These are phyloP conservation scores for Enteromius radiatus DNA, from an alignment of 2,797 vertebrate genomes.

Conservation along the genomic window DNA sequence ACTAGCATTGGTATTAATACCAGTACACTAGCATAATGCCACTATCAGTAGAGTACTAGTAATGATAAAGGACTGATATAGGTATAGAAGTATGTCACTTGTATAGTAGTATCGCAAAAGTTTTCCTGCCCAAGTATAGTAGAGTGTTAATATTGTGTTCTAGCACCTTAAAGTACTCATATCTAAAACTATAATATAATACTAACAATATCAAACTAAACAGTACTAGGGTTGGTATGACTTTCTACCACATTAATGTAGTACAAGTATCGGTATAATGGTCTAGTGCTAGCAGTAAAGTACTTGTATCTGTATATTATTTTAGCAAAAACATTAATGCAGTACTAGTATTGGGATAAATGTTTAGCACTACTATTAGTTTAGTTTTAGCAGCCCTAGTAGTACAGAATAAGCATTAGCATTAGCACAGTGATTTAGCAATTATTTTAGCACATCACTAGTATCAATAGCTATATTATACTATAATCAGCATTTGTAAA, in stretches of 20 bases:
- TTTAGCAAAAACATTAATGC: too few relatives aligned
- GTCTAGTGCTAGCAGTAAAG: too few relatives aligned
- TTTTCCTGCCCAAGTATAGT: neutral
- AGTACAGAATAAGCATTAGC: neutral
- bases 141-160: neutral
- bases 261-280: too few relatives aligned
- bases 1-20: neutral
- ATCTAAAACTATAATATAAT: neutral
- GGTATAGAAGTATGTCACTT: too few relatives aligned
- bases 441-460: neutral
- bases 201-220: neutral
- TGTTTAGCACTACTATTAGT: neutral
- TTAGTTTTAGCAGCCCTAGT: too few relatives aligned
- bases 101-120: neutral
- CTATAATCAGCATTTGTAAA: neutral
- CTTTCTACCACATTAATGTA: too few relatives aligned
- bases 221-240: too few relatives aligned
- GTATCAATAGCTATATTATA: neutral
- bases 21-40: neutral
- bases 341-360: neutral
- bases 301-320: too few relatives aligned
- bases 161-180: too few relatives aligned
- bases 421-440: neutral
- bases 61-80: too few relatives aligned
- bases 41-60: neutral